Base-by-base conservation (phyloP, 2,797 vertebrate genomes). In the Trematomus bernacchii region DNA sequence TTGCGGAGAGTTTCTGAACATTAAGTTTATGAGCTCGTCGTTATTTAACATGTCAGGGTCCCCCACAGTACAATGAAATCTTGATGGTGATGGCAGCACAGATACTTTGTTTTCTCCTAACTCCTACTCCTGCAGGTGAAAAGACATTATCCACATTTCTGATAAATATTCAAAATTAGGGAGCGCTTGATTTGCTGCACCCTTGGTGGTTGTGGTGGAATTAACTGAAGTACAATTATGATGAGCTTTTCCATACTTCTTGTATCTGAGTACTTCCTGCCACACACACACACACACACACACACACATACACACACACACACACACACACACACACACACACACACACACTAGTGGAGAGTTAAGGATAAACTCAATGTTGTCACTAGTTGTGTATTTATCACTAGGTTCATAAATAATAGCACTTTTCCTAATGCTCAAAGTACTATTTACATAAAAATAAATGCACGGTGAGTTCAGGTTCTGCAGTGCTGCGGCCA, bases 21-120 rank as follows among this genome's bases (percentile, higher is more conserved):
- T 88, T 84, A 90, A 77, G 79, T 94, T 93, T 93, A 92, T 85
- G 77, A 77, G 80, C 83, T 77, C 68, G 90, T 92, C 88, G 78
- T 94, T 92, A 92, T 93, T 92, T 93, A 93, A 93, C 83, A 87
- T 88, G 91, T 88, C 92, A 89, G 75, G 79, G 83, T 85, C 86
- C 92, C 92, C 89, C 66, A 66, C 71, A 88, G 91, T 64, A 89
- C 82, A 87, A 93, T 93, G 87, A 93, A 93, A 92, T 72, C 80
- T 73, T 87, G 85, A 93, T 86, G 84, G 81, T 68, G 33, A 37
- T 37, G 71, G 84, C 37, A 84, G 87, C 89, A 89, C 83, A 85
- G 77, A 89, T 67, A 83, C 79, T 89, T 90, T 86, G 84, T 84
- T 75, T 79, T 73, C 85, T 88, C 74, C 75, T 86, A 66, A 81